These are phyloP conservation scores for Cygnus olor DNA, from an alignment of 2,797 vertebrate genomes.

Conservation along the genomic window DNA sequence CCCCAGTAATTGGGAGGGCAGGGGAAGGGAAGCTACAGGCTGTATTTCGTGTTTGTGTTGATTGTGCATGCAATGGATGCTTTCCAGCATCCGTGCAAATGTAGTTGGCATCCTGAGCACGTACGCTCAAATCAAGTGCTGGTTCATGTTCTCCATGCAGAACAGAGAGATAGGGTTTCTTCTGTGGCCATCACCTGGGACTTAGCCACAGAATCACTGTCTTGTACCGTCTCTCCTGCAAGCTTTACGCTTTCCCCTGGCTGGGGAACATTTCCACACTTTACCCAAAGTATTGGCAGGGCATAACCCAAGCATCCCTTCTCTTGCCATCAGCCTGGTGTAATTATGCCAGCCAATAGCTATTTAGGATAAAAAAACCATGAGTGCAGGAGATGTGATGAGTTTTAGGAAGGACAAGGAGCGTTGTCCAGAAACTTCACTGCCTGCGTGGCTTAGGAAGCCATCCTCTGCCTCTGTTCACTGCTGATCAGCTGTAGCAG, in stretches of 20 bases:
- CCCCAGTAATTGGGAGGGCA: background rate
- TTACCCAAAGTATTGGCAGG: background rate
- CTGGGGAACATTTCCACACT: background rate
- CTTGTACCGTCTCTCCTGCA: background rate
- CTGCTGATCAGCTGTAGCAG: background rate
- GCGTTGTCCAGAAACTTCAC: background rate
- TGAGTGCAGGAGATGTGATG: accelerated
- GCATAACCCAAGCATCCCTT: background rate
- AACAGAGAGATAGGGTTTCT: background rate
- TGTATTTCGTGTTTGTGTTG: background rate
- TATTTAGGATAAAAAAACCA: background rate
- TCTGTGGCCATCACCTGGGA: background rate
- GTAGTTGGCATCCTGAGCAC: background rate
- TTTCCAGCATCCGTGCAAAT: background rate
- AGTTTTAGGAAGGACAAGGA: background rate
- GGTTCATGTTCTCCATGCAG: background rate
- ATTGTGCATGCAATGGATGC: background rate
- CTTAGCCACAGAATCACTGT: background rate
- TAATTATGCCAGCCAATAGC: background rate
- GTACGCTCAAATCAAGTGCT: background rate
- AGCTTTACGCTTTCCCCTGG: accelerated
- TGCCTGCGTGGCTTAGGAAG: accelerated
- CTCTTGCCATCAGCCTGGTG: background rate
- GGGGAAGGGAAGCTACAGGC: background rate
- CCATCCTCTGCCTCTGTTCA: background rate